phyloP scores from a whole-genome alignment of 2,113 vertebrate species.

The Hemibagrus wyckioides region DNA sequence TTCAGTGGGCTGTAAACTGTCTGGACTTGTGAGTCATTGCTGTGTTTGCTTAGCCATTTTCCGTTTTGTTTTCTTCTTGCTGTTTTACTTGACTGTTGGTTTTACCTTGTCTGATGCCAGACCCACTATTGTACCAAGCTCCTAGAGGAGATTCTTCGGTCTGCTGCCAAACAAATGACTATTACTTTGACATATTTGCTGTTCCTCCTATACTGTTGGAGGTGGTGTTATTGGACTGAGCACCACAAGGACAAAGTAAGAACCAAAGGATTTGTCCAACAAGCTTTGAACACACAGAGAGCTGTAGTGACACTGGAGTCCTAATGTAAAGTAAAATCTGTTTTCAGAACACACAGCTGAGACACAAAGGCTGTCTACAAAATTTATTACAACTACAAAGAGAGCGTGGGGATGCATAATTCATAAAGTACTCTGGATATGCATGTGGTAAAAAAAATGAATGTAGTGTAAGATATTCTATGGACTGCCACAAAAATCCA shows the following conservation, averaged over 20 bases:
- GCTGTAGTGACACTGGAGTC: conserved; percentile 29
- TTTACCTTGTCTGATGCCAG: conserved; percentile 42
- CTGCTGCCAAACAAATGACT: conserved; percentile 53
- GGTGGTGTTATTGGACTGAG: conserved; percentile 52
- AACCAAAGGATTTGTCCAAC: conserved; percentile 54
- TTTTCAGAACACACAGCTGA: conserved; percentile 27
- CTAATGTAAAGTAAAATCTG: conserved; percentile 21
- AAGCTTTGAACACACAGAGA: conserved; percentile 50
- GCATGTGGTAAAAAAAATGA: not conserved
- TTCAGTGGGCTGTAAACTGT: not conserved
- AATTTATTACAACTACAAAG: conserved; percentile 32
- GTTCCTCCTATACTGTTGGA: conserved; percentile 45
- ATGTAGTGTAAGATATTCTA: not conserved
- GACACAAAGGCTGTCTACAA: conserved; percentile 29
- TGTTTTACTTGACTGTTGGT: conserved; percentile 25
- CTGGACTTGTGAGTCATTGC: not conserved
- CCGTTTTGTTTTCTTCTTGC: not conserved
- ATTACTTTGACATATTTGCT: conserved; percentile 53
- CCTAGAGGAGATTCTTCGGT: conserved; percentile 35
- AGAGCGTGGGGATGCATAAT: conserved; percentile 14
- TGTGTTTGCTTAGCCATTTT: conserved; percentile 22
- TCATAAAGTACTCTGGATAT: conserved; percentile 14
- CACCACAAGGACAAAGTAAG: conserved; percentile 53
- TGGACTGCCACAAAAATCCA: not conserved
- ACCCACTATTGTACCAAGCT: conserved; percentile 41